Base-by-base conservation (phyloP, 2,888 invertebrate genomes). In the Mycalesis mineus region DNA sequence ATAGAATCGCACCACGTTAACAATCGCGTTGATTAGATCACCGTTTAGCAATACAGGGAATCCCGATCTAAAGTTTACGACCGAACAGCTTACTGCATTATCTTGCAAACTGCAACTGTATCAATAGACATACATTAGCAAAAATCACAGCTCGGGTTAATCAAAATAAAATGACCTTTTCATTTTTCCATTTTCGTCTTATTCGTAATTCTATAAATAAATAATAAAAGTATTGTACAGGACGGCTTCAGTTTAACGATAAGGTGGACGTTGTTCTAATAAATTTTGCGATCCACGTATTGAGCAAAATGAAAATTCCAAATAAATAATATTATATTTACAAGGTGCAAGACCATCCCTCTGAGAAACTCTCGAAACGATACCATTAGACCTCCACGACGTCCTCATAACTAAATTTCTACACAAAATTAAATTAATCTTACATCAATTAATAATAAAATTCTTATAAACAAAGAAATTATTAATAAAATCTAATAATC, bases 141-240 rank as follows among this genome's bases (percentile, higher is more conserved):
- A 88, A 86, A 89, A 89, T 89, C 89, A 89, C 89, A 89, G 89
- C 89, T 88, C 88, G 85, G 83, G 86, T 86, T 88, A 84, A 81
- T 87, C 86, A 88, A 88, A 82, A 82, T 85, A 82, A 80, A 82
- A 82, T 82, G 75, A 80, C 77, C 69, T 75, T 84, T 88, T 84
- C 82, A 80, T 82, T 83, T 84, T 82, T 76, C 73, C 75, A 81
- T 79, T 75, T 77, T 82, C 80, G 69, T 71, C 82, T 84, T 87
- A 86, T 73, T 73, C 69, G 78, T 79, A 82, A 78, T 69, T 77
- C 79, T 88, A 84, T 78, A 82, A 87, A 88, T 88, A 88, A 89
- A 88, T 88, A 88, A 87, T 84, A 75, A 79, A 74, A 84, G 76
- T 82, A 86, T 82, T 82, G 84, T 87, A 87, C 86, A 86, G 82